A percentile compares a stretch with the other conserved stretches of the same genome.
These are phyloP conservation scores for Adelges cooleyi DNA, from an alignment of 1,140 invertebrate species.

Conservation along the genomic window DNA sequence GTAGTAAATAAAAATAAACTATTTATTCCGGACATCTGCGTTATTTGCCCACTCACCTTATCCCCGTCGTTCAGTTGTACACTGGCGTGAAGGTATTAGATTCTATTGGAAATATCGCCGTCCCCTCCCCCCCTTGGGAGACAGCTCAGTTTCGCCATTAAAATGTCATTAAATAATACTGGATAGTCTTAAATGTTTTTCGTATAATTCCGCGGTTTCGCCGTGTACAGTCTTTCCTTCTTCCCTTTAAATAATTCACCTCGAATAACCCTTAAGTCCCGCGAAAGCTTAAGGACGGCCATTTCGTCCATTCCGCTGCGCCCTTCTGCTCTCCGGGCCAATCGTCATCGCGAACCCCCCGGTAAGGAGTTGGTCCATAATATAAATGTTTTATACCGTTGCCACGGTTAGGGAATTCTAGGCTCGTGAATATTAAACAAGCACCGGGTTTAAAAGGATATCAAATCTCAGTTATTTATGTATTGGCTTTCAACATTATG, in stretches of 20 bases:
- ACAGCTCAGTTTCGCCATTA: neutral
- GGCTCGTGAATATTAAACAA: slow-evolving; percentile 7
- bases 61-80: no score
- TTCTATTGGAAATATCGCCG: no score
- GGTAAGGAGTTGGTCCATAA: neutral
- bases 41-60: no score
- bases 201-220: neutral
- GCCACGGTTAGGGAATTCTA: neutral
- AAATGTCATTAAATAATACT: slow-evolving; percentile 18
- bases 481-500: no score
- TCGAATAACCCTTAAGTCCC: neutral
- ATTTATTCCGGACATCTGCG: no score
- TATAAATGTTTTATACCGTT: slow-evolving; percentile 18
- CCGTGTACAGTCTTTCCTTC: neutral
- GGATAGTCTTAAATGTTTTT: slow-evolving; percentile 13
- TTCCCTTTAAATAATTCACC: slow-evolving; percentile 25
- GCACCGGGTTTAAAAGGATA: neutral
- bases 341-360: slow-evolving; percentile 1
- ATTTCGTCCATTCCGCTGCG: neutral
- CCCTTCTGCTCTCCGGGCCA: neutral
- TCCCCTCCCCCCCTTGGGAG: no score
- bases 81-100: no score
- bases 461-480: neutral
- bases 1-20: no score
- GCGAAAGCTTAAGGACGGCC: neutral